These are phyloP conservation scores for Camelus bactrianus DNA, from an alignment of 2,113 vertebrate genomes.

Conservation along the genomic window DNA sequence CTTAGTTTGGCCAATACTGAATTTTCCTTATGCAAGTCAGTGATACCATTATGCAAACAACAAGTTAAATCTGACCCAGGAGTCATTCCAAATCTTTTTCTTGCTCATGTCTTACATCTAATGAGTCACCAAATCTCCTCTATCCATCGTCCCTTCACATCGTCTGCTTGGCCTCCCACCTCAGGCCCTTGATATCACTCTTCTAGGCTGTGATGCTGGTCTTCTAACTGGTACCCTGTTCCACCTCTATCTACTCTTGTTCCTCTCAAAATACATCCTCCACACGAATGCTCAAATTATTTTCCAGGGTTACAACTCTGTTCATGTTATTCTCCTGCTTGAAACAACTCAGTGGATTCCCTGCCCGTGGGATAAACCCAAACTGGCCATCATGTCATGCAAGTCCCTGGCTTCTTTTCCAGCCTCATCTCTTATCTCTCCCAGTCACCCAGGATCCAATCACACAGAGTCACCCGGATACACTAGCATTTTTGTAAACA, in stretches of 20 bases:
- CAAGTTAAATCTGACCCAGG: neutral
- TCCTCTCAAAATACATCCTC: neutral
- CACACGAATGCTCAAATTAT: neutral
- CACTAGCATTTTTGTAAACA: neutral
- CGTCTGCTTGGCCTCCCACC: neutral
- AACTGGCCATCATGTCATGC: neutral
- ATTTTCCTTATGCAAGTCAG: neutral
- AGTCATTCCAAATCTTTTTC: neutral
- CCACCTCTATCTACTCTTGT: neutral
- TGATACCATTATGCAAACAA: neutral
- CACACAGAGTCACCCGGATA: neutral
- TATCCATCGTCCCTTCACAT: neutral
- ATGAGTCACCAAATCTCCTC: neutral
- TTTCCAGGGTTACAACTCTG: neutral
- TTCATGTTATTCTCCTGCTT: neutral
- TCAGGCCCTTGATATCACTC: neutral
- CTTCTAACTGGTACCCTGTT: neutral
- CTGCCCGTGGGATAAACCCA: neutral
- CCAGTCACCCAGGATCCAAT: neutral
- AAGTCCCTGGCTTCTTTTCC: neutral
- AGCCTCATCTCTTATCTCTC: neutral
- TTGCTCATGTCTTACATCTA: neutral
- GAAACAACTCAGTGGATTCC: neutral
- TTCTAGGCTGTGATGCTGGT: neutral
- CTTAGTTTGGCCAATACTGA: neutral